Evolutionary conservation across 2,888 invertebrate genomes (phyloP).

Genomic region (Thymelicus acteon): DNA sequence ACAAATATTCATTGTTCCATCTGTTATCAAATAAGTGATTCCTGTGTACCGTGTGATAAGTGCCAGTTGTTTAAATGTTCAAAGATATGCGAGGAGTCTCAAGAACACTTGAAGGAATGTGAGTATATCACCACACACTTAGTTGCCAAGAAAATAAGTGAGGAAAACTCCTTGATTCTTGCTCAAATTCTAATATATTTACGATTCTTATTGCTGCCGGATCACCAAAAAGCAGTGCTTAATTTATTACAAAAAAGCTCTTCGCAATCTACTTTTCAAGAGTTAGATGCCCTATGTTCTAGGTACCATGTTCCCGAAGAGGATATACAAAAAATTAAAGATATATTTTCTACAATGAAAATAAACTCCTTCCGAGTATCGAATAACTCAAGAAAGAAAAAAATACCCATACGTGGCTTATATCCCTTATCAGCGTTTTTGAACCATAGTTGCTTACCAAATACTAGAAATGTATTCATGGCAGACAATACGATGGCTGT

Average conservation of each 20-base stretch:
- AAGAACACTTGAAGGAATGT: conserved; percentile 86
- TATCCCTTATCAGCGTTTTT: conserved; percentile 87
- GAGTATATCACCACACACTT: conserved; percentile 82
- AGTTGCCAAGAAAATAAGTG: conserved; percentile 57
- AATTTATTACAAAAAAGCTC: conserved; percentile 70
- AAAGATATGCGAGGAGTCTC: conserved; percentile 81
- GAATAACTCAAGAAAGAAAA: conserved; percentile 54
- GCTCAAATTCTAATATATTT: conserved; percentile 61
- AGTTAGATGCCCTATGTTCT: conserved; percentile 78
- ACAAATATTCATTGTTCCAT: conserved; percentile 85
- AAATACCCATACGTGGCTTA: conserved; percentile 83
- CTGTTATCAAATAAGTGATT: conserved; percentile 82
- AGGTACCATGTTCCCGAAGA: conserved; percentile 71
- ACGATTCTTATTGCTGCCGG: conserved; percentile 58
- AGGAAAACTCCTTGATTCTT: conserved; percentile 48
- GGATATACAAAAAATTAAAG: conserved; percentile 81
- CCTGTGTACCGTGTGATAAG: conserved; percentile 78
- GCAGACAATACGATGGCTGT: conserved; percentile 82
- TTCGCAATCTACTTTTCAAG: conserved; percentile 63
- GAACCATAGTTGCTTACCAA: conserved; percentile 89
- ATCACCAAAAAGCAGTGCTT: conserved; percentile 74
- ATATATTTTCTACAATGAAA: conserved; percentile 83
- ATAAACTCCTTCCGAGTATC: conserved; percentile 87
- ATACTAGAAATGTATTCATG: conserved; percentile 86
- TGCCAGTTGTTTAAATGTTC: conserved; percentile 89